Evolutionary conservation across 1,140 invertebrate genomes (phyloP).

Genomic region (Eriosoma lanigerum): DNA sequence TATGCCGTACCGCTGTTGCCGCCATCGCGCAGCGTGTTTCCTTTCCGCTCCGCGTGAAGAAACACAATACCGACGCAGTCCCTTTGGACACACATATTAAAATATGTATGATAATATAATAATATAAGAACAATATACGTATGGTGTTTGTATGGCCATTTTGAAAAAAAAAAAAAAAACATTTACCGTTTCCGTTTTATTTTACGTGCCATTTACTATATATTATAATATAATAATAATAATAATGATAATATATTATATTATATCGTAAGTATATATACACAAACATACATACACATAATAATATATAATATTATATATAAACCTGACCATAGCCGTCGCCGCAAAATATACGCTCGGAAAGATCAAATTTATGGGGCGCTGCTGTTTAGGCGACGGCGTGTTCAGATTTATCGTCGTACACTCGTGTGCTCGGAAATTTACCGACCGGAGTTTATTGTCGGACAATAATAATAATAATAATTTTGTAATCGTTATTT

Average conservation of each 20-base stretch:
- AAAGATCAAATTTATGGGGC: slow-evolving; percentile 10
- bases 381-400: not conserved
- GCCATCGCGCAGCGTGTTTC: slow-evolving; percentile 28
- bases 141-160: slow-evolving; percentile 16
- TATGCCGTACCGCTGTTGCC: not conserved
- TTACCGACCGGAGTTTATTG: slow-evolving; percentile 44
- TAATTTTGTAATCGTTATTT: not conserved
- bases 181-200: slow-evolving; percentile 8
- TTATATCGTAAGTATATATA: not conserved
- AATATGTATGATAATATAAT: not conserved
- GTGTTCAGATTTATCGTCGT: slow-evolving; percentile 10
- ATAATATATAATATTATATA: too few relatives aligned
- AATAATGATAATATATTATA: too few relatives aligned
- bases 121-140: not conserved
- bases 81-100: slow-evolving; percentile 4
- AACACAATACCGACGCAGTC: slow-evolving; percentile 6
- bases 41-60: slow-evolving; percentile 21
- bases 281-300: too few relatives aligned
- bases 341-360: not conserved
- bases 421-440: not conserved
- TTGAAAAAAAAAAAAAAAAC: slow-evolving; percentile 16
- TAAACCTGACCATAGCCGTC: not conserved
- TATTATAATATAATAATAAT: too few relatives aligned
- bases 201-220: not conserved
- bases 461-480: not conserved